A percentile compares a stretch with the other conserved stretches of the same genome.
These are phyloP conservation scores for Volucella zonaria DNA, from an alignment of 2,888 invertebrate genomes.

Conservation along the genomic window DNA sequence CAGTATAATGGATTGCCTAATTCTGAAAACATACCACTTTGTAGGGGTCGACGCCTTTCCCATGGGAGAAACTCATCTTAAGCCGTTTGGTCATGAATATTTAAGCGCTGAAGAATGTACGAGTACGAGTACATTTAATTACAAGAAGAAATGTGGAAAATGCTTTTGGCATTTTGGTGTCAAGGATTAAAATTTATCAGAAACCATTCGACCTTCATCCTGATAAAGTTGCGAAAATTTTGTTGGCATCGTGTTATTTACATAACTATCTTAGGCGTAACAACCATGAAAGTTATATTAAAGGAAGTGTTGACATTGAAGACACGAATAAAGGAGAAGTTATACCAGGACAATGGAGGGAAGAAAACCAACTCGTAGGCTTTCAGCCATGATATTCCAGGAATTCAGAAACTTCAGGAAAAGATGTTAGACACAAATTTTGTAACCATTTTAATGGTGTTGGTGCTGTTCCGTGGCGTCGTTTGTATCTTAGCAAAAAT, in stretches of 20 bases:
- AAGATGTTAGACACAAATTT: conserved; percentile 41
- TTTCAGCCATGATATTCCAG: neutral
- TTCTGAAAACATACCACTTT: no score
- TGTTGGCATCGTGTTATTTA: neutral
- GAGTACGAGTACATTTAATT: no score
- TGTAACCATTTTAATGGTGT: conserved; percentile 46
- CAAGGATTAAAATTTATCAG: neutral
- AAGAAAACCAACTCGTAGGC: conserved; percentile 1
- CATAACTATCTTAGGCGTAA: conserved; percentile 1
- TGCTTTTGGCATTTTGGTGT: neutral
- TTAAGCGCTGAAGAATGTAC: neutral
- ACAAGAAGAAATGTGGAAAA: neutral
- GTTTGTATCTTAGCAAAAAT: no score
- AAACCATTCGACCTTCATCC: neutral
- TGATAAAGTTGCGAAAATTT: neutral
- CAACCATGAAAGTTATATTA: neutral
- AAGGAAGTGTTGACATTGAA: neutral
- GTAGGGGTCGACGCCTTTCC: no score
- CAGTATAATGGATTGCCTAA: no score
- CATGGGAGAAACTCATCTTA: neutral
- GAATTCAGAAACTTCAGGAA: neutral
- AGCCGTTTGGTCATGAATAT: neutral
- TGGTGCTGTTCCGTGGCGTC: no score
- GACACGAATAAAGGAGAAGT: neutral
- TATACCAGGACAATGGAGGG: neutral